phyloP scores from a whole-genome alignment of 2,113 vertebrate genomes.

The Esox niger region DNA sequence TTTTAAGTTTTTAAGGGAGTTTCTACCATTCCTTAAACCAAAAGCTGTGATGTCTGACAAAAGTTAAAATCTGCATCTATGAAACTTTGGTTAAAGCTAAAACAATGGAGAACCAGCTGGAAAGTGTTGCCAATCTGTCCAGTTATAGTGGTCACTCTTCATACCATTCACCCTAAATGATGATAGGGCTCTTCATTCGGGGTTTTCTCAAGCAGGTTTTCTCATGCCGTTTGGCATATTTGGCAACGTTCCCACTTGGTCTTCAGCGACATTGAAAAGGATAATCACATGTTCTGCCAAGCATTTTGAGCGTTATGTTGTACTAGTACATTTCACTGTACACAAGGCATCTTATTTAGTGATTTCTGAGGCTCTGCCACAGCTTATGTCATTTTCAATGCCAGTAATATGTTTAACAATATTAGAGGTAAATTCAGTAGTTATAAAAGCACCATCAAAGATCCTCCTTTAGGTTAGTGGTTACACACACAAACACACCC shows the following conservation, averaged over 20 bases:
- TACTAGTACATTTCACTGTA: conserved; percentile 11
- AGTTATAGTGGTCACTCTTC: conserved; percentile 22
- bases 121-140: conserved; percentile 27
- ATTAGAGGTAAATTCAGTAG: conserved; percentile 71
- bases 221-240: conserved; percentile 19
- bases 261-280: conserved; percentile 35
- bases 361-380: neutral
- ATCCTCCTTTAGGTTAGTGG: conserved; percentile 60
- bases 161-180: conserved; percentile 1
- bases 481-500: conserved; percentile 48
- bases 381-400: conserved; percentile 30
- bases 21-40: conserved; percentile 50
- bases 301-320: conserved; percentile 10
- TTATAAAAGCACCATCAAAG: conserved; percentile 65
- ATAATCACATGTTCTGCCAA: conserved; percentile 15
- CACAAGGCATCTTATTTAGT: conserved; percentile 4
- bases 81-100: conserved; percentile 72
- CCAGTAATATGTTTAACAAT: conserved; percentile 45
- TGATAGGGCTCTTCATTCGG: conserved; percentile 7
- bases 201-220: conserved; percentile 34
- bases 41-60: conserved; percentile 60
- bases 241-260: conserved; percentile 16
- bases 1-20: conserved; percentile 26
- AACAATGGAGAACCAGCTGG: conserved; percentile 32
- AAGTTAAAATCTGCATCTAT: conserved; percentile 44